Evolutionary conservation across 2,888 invertebrate genomes (phyloP).

Genomic region (Dynastes hyllus): DNA sequence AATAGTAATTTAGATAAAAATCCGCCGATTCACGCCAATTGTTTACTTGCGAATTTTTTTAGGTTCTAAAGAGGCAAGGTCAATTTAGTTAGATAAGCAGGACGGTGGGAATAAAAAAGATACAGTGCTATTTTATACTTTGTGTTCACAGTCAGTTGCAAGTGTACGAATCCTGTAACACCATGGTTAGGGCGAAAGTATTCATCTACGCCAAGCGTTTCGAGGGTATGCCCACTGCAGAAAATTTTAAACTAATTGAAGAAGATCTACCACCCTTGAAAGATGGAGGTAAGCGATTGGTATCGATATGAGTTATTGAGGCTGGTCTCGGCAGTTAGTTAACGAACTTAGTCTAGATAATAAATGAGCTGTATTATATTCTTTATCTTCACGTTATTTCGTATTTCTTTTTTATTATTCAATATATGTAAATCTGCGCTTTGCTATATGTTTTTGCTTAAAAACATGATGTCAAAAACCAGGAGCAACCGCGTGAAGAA

Average conservation of each 20-base stretch:
- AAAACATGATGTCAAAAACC: too few relatives aligned
- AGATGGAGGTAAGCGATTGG: conserved; percentile 77
- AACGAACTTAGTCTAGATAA: too few relatives aligned
- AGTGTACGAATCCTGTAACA: background rate
- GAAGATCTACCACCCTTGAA: conserved; percentile 79
- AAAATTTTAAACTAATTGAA: conserved; percentile 79
- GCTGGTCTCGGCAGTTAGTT: too few relatives aligned
- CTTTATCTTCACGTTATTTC: too few relatives aligned
- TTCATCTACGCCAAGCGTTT: conserved; percentile 79
- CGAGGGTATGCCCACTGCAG: conserved; percentile 78
- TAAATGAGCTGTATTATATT: too few relatives aligned
- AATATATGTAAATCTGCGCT: too few relatives aligned
- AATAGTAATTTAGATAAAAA: too few relatives aligned
- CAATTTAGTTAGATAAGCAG: background rate
- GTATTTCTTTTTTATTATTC: too few relatives aligned
- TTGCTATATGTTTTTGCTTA: too few relatives aligned
- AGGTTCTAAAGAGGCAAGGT: background rate
- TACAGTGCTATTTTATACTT: background rate
- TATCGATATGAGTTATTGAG: conserved; percentile 7
- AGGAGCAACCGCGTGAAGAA: too few relatives aligned
- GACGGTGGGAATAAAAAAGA: background rate
- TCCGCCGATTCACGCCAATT: too few relatives aligned
- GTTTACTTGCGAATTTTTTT: too few relatives aligned
- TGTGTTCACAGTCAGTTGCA: background rate
- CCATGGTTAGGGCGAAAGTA: conserved; percentile 76